Base-by-base conservation (phyloP, 2,797 vertebrate genomes). In the Pseudopleuronectes americanus region DNA sequence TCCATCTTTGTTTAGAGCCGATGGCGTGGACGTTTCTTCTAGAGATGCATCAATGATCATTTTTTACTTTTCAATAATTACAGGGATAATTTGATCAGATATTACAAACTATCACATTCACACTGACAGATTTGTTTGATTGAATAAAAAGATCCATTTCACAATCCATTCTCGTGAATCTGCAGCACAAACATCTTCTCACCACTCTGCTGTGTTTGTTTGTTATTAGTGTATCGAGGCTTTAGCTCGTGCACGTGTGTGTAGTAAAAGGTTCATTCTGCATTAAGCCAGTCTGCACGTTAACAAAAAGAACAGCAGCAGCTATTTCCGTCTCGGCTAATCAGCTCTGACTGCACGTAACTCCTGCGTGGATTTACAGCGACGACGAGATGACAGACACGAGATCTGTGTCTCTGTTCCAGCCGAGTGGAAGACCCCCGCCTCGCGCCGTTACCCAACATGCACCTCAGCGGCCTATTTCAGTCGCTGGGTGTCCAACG, bases 391-490 rank as follows among this genome's bases (percentile, higher is more conserved):
- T 38, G 62, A 86, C 66, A 58, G 31, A 68, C 19, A 72, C 59
- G 73, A 57, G 71, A 84, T 79, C 55, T 24, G 66, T 64, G 57
- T 45, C 57, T 81, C 71, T 71, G 59, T 64, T 72, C 31, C 14
- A 22, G 55, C 65, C 71, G 69, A 86, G 69, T 77, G 72, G 63
- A 86, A 69, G 80, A 80, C 65, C 79, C 59, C 52, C 74, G 75
- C 79, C 72, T 79, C 70, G 24, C 57, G 56, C 51, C 36, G 28
- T 70, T 89, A 86, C 84, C 87, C 85, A 89, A 83, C 77, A 87
- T 90, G 85, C 84, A 76, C 58, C 77, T 87, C 74, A 83, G 57
- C 60, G 28, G 67, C 68, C 80, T 90, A 85, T 87, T 90, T 90
- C 60, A 73, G 86, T 81, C 57, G 3, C 59, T 62, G 55, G 71